Conservation (phyloP, 2,113 vertebrate genomes). For the Thamnaconus septentrionalis region DNA sequence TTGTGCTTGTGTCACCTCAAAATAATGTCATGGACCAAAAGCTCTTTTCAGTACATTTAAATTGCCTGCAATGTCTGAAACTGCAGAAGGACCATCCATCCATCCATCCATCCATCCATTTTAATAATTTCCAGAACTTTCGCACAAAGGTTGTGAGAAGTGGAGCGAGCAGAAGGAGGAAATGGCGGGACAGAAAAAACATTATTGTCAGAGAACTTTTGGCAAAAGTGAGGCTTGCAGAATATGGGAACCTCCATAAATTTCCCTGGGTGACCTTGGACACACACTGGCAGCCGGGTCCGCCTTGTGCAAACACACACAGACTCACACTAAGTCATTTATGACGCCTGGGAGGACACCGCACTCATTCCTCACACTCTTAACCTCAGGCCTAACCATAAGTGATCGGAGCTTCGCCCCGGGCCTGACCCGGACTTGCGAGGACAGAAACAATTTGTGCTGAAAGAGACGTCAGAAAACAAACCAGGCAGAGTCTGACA, state of each 20-base stretch:
- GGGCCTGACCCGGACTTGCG: slow-evolving; percentile 4
- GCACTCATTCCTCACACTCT: slow-evolving; percentile 18
- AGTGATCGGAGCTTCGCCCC: slow-evolving; percentile 5
- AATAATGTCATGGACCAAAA: slow-evolving; percentile 20
- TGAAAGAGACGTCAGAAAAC: slow-evolving; percentile 8
- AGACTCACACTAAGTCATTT: slow-evolving; percentile 14
- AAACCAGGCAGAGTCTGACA: slow-evolving; percentile 25
- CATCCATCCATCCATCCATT: too few species aligned
- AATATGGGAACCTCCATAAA: too few species aligned
- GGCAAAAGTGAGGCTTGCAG: too few species aligned
- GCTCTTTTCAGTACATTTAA: not conserved
- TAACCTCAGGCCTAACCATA: slow-evolving; percentile 18
- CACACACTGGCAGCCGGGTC: slow-evolving; percentile 29
- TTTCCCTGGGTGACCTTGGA: slow-evolving; percentile 21
- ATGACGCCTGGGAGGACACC: slow-evolving; percentile 19
- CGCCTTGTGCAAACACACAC: slow-evolving; percentile 33
- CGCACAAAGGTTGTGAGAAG: too few species aligned
- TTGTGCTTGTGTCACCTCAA: slow-evolving; percentile 15
- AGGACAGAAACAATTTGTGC: slow-evolving; percentile 5
- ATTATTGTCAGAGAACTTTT: too few species aligned
- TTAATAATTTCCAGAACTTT: too few species aligned
- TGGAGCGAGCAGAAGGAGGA: too few species aligned
- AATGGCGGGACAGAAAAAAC: too few species aligned
- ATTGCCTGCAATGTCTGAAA: too few species aligned
- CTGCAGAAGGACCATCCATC: too few species aligned